Evolutionary conservation across 1,140 invertebrate species (phyloP), one percentile per base, ranked within the genome.

Genomic region (Trinorchestia longiramus): DNA sequence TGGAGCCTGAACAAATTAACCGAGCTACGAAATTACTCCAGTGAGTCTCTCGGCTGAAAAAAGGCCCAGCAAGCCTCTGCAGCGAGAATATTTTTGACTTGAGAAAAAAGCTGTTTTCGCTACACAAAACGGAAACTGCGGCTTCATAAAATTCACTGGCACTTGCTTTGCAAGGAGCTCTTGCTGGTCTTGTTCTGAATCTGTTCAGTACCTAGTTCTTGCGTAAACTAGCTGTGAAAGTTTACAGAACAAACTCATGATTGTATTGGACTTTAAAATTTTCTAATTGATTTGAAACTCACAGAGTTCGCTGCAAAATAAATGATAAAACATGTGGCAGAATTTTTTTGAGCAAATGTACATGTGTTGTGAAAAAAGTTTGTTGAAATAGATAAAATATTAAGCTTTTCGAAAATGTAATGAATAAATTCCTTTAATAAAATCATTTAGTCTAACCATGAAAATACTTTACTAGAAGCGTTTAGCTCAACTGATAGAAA

Each of bases 1-100:
- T 94, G 92, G 43, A 45, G 92, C 43, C 92, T 44, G 43, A 94
- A 94, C 92, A 94, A 47, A 47, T 47, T 94, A 94, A 94, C 43
- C 43, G 92, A 42, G 44, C 92, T 11, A 28, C 92, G 6, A 44
- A 43, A 94, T 43, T 45, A 94, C 92, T 94, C 40, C 8, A 0
- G 87, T 41, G 47, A 11, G 62, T 77, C 62, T 77, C 62, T 77
- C 36, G 62, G 15, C 62, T 77, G 28, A 77, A 77, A 77, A 77
- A 77, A 36, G 62, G 62, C 15, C 11, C 15, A 77, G 62, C 28
- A 19, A 53, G 47, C 6, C 47, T 53, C 19, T 77, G 62, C 11
- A 36, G 62, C 62, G 62, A 77, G 62, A 77, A 77, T 77, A 77
- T 77, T 77, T 77, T 36, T 77, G 28, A 77, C 62, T 77, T 77